These are phyloP conservation scores for Leptinotarsa rubiginosa DNA, from an alignment of 2,888 invertebrate genomes.

Conservation along the genomic window DNA sequence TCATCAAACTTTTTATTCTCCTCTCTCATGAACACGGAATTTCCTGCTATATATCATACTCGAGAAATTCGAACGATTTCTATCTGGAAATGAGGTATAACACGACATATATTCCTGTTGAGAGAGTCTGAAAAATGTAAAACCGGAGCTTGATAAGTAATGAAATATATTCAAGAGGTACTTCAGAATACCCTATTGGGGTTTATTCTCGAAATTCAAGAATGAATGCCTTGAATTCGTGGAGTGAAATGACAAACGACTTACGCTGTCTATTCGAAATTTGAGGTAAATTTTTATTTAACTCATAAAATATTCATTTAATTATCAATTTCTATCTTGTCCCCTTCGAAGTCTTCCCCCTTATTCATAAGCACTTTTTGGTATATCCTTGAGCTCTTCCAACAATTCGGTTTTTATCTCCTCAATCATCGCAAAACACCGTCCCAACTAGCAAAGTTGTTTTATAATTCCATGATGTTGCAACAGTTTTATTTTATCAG, in stretches of 20 bases:
- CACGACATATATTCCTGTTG: conserved; percentile 11
- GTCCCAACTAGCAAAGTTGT: no score
- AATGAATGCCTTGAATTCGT: not conserved
- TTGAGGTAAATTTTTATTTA: no score
- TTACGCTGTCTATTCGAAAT: no score
- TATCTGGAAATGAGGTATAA: conserved; percentile 18
- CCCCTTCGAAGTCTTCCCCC: no score
- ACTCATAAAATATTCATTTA: no score
- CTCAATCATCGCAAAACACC: no score
- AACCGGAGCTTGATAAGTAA: conserved; percentile 7
- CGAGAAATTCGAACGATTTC: conserved; percentile 24
- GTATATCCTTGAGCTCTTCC: no score
- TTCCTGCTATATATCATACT: conserved; percentile 32
- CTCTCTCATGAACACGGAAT: conserved; percentile 23
- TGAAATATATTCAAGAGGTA: conserved; percentile 1
- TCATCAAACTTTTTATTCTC: conserved; percentile 41
- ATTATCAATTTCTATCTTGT: no score
- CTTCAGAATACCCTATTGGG: not conserved
- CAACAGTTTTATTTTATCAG: no score
- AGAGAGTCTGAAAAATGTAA: not conserved
- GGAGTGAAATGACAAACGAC: not conserved
- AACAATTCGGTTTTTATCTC: no score
- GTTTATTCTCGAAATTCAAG: not conserved
- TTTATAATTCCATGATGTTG: no score
- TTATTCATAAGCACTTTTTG: no score